A percentile compares a stretch with the other conserved stretches of the same genome.
Evolutionary conservation across 2,888 invertebrate genomes (phyloP).

Genomic region (Amphimallon solstitiale): DNA sequence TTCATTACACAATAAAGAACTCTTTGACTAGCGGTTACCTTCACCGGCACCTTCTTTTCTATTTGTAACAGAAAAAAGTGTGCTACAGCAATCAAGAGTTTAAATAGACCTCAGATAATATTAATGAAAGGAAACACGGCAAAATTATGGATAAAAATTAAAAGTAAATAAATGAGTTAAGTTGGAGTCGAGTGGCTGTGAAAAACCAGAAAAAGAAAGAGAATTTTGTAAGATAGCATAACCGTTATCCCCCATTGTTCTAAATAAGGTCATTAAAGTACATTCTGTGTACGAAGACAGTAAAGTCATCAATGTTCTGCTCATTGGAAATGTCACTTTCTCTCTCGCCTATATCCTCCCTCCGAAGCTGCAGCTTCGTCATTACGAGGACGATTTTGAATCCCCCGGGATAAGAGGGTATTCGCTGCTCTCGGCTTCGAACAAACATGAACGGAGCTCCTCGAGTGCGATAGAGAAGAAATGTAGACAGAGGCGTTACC

Average conservation of each 20-base stretch:
- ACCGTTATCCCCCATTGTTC: slow-evolving; percentile 18
- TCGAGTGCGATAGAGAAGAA: neutral
- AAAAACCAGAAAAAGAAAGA: neutral
- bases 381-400: slow-evolving; percentile 43
- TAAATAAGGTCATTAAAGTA: slow-evolving; percentile 22
- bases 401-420: slow-evolving; percentile 41
- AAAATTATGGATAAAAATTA: slow-evolving; percentile 2
- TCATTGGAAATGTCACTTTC: slow-evolving; percentile 41
- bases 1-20: too few relatives aligned
- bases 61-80: too few relatives aligned
- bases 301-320: slow-evolving; percentile 27
- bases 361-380: slow-evolving; percentile 37
- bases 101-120: neutral
- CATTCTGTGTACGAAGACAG: slow-evolving; percentile 19
- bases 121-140: neutral
- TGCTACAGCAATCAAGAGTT: slow-evolving; percentile 6
- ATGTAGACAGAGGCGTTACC: slow-evolving; percentile 26
- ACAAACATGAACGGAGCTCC: slow-evolving; percentile 17
- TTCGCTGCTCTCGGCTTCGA: slow-evolving; percentile 30
- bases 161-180: neutral
- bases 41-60: too few relatives aligned
- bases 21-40: too few relatives aligned
- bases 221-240: slow-evolving; percentile 10
- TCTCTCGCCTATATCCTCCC: slow-evolving; percentile 34
- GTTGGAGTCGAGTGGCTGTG: neutral